These are phyloP conservation scores for Numenius phaeopus DNA, from an alignment of 2,797 vertebrate species.

Conservation along the genomic window DNA sequence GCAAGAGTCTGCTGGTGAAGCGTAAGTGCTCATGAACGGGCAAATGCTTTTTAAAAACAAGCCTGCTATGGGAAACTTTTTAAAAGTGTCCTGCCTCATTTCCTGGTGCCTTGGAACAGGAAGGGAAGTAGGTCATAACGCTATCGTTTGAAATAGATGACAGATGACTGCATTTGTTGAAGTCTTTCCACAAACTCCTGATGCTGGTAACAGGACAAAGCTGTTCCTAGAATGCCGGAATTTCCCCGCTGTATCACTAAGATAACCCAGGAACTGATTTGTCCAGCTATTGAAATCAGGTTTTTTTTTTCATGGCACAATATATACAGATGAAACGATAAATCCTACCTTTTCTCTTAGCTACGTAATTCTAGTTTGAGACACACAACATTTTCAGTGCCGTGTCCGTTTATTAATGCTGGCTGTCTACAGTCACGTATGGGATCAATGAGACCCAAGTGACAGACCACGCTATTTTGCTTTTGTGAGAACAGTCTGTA, in stretches of 20 bases:
- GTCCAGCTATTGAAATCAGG: background rate
- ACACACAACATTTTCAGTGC: background rate
- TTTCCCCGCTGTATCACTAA: background rate
- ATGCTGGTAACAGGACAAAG: constrained; percentile 25
- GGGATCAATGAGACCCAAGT: background rate
- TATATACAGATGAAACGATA: background rate
- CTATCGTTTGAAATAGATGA: background rate
- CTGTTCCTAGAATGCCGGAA: constrained; percentile 19
- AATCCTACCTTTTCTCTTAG: background rate
- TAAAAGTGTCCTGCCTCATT: background rate
- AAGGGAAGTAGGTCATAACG: constrained; percentile 13
- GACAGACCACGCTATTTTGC: background rate
- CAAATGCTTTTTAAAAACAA: background rate
- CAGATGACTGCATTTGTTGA: background rate
- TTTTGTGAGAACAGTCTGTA: background rate
- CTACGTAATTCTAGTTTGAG: background rate
- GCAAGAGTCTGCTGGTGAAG: background rate
- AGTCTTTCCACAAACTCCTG: background rate
- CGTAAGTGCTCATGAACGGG: rapidly evolving
- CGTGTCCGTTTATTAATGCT: background rate
- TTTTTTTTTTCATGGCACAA: background rate
- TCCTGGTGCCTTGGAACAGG: constrained; percentile 55
- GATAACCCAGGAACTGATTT: constrained; percentile 20
- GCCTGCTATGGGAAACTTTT: constrained; percentile 26
- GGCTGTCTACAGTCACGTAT: rapidly evolving